Conservation (phyloP, 2,888 invertebrate genomes). For the Cephus spinipes region DNA sequence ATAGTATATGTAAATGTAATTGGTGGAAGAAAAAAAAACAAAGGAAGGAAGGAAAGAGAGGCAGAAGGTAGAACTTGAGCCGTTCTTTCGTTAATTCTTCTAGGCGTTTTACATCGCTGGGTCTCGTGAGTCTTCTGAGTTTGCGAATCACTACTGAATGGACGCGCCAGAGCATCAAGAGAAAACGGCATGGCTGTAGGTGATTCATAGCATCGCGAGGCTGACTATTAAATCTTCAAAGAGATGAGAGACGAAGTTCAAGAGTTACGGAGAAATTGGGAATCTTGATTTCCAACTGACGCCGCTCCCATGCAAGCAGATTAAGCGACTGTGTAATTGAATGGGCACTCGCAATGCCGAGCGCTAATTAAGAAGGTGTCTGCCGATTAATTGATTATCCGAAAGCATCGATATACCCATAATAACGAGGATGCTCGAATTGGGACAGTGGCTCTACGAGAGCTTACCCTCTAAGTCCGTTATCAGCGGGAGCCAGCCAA, state of each 20-base stretch:
- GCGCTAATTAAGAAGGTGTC: slow-evolving; percentile 45
- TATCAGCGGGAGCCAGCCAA: slow-evolving; percentile 54
- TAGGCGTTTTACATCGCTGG: no score
- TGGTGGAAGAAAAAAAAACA: neutral
- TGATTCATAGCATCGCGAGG: neutral
- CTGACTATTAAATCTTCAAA: neutral
- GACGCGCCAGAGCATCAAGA: neutral
- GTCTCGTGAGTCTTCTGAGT: no score
- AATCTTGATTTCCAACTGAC: neutral
- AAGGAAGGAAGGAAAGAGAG: neutral
- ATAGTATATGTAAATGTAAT: no score
- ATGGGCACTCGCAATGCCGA: slow-evolving; percentile 46
- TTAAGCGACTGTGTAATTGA: slow-evolving; percentile 50
- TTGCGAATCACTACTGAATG: no score
- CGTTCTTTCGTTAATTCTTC: no score
- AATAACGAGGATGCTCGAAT: slow-evolving; percentile 37
- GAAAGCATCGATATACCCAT: slow-evolving; percentile 33
- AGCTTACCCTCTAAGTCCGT: slow-evolving; percentile 52
- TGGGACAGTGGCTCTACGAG: slow-evolving; percentile 32
- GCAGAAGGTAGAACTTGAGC: neutral
- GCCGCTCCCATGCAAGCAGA: slow-evolving; percentile 36
- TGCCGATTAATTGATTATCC: slow-evolving; percentile 51
- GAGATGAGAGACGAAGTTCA: neutral
- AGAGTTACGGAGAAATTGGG: neutral
- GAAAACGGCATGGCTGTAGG: neutral